Base-by-base conservation (phyloP, 2,113 vertebrate genomes). In the Plotosus lineatus region DNA sequence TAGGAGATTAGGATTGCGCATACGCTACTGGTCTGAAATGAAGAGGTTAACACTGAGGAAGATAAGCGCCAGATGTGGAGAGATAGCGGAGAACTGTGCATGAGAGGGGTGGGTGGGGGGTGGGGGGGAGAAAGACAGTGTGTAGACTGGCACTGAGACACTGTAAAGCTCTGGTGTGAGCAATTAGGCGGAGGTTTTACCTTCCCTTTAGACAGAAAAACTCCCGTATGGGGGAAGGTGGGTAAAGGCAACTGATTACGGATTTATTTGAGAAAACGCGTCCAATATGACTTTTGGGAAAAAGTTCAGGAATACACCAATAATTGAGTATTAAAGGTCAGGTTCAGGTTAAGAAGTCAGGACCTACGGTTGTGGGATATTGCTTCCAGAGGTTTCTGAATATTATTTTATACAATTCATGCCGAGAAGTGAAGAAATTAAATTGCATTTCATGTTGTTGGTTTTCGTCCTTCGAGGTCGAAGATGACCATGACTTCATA, bases 11-110 rank as follows among this genome's bases (percentile, higher is more conserved):
- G 82, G 79, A 94, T 93, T 86, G 63, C 7, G 85, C n/a, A 86
- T 80, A 86, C 88, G 89, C 91, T 90, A 90, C 92, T 93, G 92
- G 92, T 90, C 87, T 89, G 91, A 93, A 93, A 93, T 93, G 89
- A 91, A 92, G 92, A 92, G 91, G 90, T 91, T 93, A 88, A 88
- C 80, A 85, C 87, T 74, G 66, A 66, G 82, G 11, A 63, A 89
- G 91, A 91, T 91, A 91, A 92, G 87, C 84, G 83, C 78, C 85
- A 89, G 91, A 92, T 92, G 89, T 87, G 89, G 88, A 85, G 79
- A 81, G 85, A 82, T 89, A 88, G 85, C 78, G 85, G 82, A 88
- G 88, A n/a, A 88, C 88, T 88, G 82, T 38, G 48, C 6, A 66
- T 40, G 36, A 61, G 63, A 77, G 79, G 85, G n/a, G n/a, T n/a